Evolutionary conservation across 2,888 invertebrate genomes (phyloP).

Genomic region (Melikaiella ostensackeni): DNA sequence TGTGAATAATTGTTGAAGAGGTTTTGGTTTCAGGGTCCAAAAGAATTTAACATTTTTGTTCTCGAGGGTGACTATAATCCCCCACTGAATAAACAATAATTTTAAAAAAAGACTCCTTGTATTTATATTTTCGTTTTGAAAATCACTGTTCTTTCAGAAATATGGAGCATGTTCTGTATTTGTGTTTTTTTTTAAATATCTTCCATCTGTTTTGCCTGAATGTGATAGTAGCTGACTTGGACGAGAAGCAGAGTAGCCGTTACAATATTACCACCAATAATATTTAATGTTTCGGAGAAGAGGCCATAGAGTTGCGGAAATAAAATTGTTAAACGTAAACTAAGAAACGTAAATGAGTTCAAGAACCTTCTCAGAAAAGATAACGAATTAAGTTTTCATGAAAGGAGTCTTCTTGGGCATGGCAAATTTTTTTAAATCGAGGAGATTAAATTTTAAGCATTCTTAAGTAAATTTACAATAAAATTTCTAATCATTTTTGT

Average conservation of each 20-base stretch:
- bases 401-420: not conserved
- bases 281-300: conserved; percentile 25
- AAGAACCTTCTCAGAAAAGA: conserved; percentile 9
- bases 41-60: no score
- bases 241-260: conserved; percentile 7
- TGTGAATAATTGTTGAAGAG: no score
- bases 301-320: conserved; percentile 4
- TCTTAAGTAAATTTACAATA: not conserved
- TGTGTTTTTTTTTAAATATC: not conserved
- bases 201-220: conserved; percentile 27
- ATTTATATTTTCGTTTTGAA: not conserved
- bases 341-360: not conserved
- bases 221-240: not conserved
- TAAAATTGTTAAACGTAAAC: conserved; percentile 5
- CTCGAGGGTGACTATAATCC: no score
- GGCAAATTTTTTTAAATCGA: not conserved
- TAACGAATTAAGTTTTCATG: not conserved
- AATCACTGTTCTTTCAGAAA: not conserved
- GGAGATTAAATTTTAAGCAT: not conserved
- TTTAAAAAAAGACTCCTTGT: no score
- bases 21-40: no score
- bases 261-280: conserved; percentile 10
- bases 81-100: no score
- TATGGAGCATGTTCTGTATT: not conserved
- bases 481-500: no score